Evolutionary conservation across 2,888 invertebrate genomes (phyloP).

Genomic region (Dolichomitus sp.): DNA sequence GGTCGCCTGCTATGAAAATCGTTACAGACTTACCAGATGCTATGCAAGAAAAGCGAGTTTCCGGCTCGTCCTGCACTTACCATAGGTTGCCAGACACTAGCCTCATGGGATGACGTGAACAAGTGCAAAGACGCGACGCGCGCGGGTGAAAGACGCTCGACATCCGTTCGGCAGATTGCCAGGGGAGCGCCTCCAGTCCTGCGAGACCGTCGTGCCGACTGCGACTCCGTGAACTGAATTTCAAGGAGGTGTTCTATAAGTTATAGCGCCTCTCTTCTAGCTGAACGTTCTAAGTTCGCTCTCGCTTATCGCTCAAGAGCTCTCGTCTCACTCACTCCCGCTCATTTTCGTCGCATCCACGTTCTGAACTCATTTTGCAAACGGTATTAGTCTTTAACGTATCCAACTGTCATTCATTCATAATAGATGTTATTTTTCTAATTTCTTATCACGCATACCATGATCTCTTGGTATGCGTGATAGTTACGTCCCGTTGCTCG

Average conservation of each 20-base stretch:
- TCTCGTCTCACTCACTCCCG: conserved; percentile 28
- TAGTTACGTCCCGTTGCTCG: conserved; percentile 51
- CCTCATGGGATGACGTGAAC: conserved; percentile 56
- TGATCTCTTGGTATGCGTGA: conserved; percentile 23
- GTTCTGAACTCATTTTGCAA: conserved; percentile 33
- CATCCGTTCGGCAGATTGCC: conserved; percentile 81
- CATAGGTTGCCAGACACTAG: conserved; percentile 26
- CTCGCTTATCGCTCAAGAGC: conserved; percentile 22
- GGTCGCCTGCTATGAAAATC: conserved; percentile 16
- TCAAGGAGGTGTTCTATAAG: conserved; percentile 71
- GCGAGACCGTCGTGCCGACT: conserved; percentile 79
- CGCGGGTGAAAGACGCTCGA: conserved; percentile 70
- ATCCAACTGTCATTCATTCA: conserved; percentile 41
- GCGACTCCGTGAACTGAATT: conserved; percentile 79
- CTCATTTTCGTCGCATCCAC: conserved; percentile 18
- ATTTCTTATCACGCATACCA: conserved; percentile 32
- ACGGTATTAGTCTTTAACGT: conserved; percentile 35
- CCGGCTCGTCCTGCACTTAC: conserved; percentile 36
- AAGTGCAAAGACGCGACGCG: conserved; percentile 55
- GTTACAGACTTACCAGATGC: conserved; percentile 34
- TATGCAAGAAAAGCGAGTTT: conserved; percentile 33
- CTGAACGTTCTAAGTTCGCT: conserved; percentile 53
- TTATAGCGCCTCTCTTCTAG: conserved; percentile 74
- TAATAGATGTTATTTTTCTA: conserved; percentile 43
- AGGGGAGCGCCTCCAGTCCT: conserved; percentile 78